Base-by-base conservation (phyloP, 1,140 invertebrate genomes). In the Sminthurides bifidus region DNA sequence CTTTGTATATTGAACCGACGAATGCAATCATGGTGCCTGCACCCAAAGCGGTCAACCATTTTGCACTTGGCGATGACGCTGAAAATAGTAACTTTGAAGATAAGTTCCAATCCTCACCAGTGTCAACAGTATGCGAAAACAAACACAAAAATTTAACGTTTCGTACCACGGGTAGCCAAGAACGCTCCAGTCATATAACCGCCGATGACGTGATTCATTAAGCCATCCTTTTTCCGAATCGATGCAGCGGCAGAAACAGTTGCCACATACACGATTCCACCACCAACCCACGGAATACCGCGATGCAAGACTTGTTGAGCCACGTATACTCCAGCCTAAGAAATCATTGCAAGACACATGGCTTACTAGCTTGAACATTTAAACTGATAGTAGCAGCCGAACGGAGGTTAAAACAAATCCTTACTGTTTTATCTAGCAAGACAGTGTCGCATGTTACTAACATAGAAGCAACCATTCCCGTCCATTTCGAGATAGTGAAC, bases 261-360 rank as follows among this genome's bases (percentile, higher is more conserved):
- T 14, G 49, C 17, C 6, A 35, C 33, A 43, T 64, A 64, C 12
- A 54, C 50, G 15, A 59, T 1, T 27, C 53, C 56, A 21, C 35
- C 59, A 41, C 63, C 63, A 0, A 64, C 15, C 3, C 56, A 8
- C 2, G 56, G 56, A 15, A 46, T 43, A 21, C 40, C 41, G 30
- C 56, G 53, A n/a, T n/a, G n/a, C n/a, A n/a, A n/a, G n/a, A n/a
- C n/a, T n/a, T n/a, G n/a, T n/a, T n/a, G n/a, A n/a, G n/a, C n/a
- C n/a, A n/a, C n/a, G n/a, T n/a, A n/a, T n/a, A n/a, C n/a, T n/a
- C n/a, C n/a, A n/a, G n/a, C n/a, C n/a, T n/a, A n/a, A n/a, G n/a
- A n/a, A n/a, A n/a, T n/a, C n/a, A n/a, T n/a, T n/a, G n/a, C n/a
- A n/a, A n/a, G n/a, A n/a, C n/a, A n/a, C n/a, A n/a, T n/a, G n/a